Evolutionary conservation across 2,888 invertebrate species (phyloP).

Genomic region (Ptilodon capucinus): DNA sequence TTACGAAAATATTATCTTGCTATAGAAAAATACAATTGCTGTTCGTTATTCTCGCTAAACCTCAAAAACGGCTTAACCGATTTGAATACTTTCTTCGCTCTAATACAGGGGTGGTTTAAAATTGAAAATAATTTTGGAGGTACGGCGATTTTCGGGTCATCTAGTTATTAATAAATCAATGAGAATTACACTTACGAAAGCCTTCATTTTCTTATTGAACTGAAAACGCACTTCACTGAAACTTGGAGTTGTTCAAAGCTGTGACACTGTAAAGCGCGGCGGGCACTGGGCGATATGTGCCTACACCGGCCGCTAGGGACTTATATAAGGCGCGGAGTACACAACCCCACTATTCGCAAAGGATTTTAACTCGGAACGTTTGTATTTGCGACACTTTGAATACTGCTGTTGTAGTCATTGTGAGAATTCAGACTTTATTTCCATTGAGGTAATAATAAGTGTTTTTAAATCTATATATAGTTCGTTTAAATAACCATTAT

Average conservation of each 20-base stretch:
- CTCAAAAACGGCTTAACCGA: too few species aligned
- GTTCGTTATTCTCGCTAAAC: too few species aligned
- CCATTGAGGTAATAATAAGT: conserved; percentile 8
- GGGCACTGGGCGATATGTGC: conserved; percentile 56
- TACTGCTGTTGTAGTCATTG: conserved; percentile 26
- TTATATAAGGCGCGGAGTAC: conserved; percentile 59
- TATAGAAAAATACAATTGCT: too few species aligned
- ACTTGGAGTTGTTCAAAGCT: conserved; percentile 19
- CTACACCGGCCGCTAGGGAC: conserved; percentile 29
- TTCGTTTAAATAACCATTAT: too few species aligned
- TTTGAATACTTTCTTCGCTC: too few species aligned
- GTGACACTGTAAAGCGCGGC: conserved; percentile 29
- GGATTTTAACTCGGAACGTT: conserved; percentile 32
- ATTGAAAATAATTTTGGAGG: too few species aligned
- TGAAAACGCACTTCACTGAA: conserved; percentile 44
- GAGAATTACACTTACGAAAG: conserved; percentile 61
- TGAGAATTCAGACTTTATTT: conserved; percentile 22
- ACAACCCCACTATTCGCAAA: conserved; percentile 52
- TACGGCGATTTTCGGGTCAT: too few species aligned
- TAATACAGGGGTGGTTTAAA: too few species aligned
- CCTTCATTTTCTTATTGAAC: conserved; percentile 53
- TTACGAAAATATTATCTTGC: too few species aligned
- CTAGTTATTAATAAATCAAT: too few species aligned
- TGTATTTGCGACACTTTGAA: conserved; percentile 36
- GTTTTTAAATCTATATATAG: too few species aligned